Conservation (phyloP, 2,888 invertebrate species). For the Drosophila gaucha region DNA sequence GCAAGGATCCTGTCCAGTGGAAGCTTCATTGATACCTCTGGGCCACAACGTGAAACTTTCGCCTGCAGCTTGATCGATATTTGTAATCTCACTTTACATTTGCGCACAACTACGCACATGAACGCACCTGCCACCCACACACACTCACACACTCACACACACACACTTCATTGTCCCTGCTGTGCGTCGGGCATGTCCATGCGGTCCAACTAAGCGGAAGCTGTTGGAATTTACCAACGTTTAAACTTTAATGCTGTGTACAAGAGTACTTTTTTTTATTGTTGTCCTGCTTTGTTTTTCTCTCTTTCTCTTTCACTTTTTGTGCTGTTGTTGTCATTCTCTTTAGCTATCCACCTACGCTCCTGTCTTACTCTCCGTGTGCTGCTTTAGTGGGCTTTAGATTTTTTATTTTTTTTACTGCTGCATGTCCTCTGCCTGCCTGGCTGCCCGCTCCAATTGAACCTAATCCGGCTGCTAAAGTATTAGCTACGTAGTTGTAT, state of each 20-base stretch:
- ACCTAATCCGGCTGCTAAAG: conserved; percentile 80
- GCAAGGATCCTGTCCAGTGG: background rate
- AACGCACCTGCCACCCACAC: conserved; percentile 37
- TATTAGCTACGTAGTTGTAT: conserved; percentile 79
- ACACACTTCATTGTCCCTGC: conserved; percentile 43
- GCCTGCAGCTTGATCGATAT: conserved; percentile 57
- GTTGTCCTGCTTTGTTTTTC: conserved; percentile 34
- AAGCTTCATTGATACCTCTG: conserved; percentile 23
- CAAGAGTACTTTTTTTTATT: conserved; percentile 65
- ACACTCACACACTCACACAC: background rate
- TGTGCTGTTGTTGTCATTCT: conserved; percentile 18
- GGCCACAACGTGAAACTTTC: conserved; percentile 8
- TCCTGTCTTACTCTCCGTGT: too few species aligned
- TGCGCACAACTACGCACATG: conserved; percentile 38
- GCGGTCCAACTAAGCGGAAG: conserved; percentile 73
- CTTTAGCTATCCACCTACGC: conserved; percentile 17
- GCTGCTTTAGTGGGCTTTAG: conserved; percentile 36
- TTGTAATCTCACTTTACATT: conserved; percentile 51
- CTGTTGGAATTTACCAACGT: conserved; percentile 77
- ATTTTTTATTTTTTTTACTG: conserved; percentile 29
- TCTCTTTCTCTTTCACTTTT: conserved; percentile 5
- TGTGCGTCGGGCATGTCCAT: conserved; percentile 29
- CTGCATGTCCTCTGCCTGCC: conserved; percentile 31
- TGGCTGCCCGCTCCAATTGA: conserved; percentile 69
- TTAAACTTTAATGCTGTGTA: conserved; percentile 79